Conservation (phyloP, 2,888 invertebrate genomes). For the Oscheius onirici region DNA sequence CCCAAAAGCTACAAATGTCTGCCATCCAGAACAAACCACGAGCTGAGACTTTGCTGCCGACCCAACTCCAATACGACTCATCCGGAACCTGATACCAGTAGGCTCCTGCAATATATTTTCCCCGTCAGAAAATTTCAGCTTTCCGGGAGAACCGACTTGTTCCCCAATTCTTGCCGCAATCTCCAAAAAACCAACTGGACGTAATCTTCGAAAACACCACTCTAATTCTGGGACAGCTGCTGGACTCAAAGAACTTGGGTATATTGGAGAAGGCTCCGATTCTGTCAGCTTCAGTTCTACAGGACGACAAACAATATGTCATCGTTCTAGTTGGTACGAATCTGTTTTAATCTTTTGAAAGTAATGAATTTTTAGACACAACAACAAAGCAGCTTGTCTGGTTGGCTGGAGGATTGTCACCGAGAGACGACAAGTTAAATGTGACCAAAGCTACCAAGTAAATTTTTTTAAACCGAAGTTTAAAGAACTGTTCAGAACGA, state of each 20-base stretch:
- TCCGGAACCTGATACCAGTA: slow-evolving; percentile 50
- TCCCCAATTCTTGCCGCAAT: slow-evolving; percentile 42
- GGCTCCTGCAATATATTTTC: slow-evolving; percentile 6
- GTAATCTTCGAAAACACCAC: slow-evolving; percentile 39
- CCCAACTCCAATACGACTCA: slow-evolving; percentile 43
- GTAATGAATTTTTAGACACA: slow-evolving; percentile 1
- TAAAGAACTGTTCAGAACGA: background rate
- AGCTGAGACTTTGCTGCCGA: slow-evolving; percentile 46
- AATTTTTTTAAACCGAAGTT: background rate
- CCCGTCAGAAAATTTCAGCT: slow-evolving; percentile 39
- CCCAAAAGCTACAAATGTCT: slow-evolving; percentile 48
- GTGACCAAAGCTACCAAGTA: background rate
- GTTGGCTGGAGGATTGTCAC: background rate
- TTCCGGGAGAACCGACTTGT: slow-evolving; percentile 54
- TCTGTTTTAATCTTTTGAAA: background rate
- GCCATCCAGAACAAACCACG: slow-evolving; percentile 38
- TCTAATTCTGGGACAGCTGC: slow-evolving; percentile 43
- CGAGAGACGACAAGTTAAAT: background rate
- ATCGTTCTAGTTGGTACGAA: slow-evolving; percentile 44
- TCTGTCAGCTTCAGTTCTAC: slow-evolving; percentile 36
- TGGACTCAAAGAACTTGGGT: slow-evolving; percentile 37
- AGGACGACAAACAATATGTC: slow-evolving; percentile 46
- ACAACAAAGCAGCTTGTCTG: slow-evolving; percentile 5
- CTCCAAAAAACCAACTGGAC: slow-evolving; percentile 40
- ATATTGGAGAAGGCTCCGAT: slow-evolving; percentile 40